phyloP scores from a whole-genome alignment of 2,797 vertebrate species.

The Scarus forsteni region DNA sequence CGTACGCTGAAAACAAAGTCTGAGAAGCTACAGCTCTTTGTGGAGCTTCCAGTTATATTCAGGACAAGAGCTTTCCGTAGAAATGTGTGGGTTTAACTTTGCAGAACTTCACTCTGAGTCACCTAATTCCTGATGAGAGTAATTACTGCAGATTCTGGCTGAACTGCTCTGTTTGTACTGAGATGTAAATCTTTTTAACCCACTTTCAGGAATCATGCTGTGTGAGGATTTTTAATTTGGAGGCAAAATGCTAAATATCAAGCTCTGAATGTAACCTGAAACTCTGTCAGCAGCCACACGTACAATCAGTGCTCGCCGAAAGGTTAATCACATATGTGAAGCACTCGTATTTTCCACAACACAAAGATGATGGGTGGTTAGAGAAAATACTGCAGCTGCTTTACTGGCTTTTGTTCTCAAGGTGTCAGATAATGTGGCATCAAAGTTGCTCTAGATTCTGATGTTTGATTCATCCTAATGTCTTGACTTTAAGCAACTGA shows the following conservation, averaged over 20 bases:
- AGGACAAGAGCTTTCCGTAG: slow-evolving; percentile 41
- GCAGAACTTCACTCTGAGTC: slow-evolving; percentile 44
- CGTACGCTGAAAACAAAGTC: slow-evolving; percentile 22
- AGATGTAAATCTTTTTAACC: slow-evolving; percentile 40
- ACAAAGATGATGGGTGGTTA: slow-evolving; percentile 6
- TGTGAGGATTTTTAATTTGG: slow-evolving; percentile 43
- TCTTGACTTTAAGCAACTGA: no score
- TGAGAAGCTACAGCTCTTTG: slow-evolving; percentile 26
- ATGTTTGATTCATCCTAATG: no score
- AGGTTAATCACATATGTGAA: slow-evolving; percentile 7
- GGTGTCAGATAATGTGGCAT: no score
- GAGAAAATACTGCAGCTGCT: slow-evolving; percentile 8
- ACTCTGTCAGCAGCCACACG: slow-evolving; percentile 19
- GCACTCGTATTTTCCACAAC: slow-evolving; percentile 16
- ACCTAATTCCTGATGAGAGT: slow-evolving; percentile 57
- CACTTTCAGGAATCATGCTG: slow-evolving; percentile 33
- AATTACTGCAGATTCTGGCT: slow-evolving; percentile 43
- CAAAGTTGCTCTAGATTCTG: no score
- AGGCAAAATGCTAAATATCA: slow-evolving; percentile 18
- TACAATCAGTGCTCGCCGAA: slow-evolving; percentile 6
- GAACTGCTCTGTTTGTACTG: slow-evolving; percentile 36
- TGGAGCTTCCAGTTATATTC: slow-evolving; percentile 30
- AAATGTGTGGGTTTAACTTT: slow-evolving; percentile 52
- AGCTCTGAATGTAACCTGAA: slow-evolving; percentile 11
- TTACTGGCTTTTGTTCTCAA: slow-evolving; percentile 1